phyloP scores from a whole-genome alignment of 1,140 invertebrate species.

The Chionoecetes opilio region DNA sequence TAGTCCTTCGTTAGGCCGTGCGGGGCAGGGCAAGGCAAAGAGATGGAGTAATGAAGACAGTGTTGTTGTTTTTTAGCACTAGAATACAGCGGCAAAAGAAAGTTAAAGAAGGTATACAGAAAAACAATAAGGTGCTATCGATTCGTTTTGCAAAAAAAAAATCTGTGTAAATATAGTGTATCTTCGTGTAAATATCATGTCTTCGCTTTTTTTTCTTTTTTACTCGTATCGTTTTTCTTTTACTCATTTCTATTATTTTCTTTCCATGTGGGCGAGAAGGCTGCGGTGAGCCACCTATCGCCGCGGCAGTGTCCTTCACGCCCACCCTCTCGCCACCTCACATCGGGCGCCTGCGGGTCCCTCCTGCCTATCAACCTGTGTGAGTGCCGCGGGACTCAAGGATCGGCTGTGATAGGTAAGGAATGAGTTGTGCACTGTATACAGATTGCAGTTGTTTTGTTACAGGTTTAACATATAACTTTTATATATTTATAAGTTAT shows the following conservation, averaged over 20 bases:
- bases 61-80: background rate
- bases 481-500: background rate
- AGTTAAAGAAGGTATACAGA: background rate
- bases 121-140: background rate
- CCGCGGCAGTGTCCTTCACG: no score
- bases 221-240: background rate
- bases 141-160: background rate
- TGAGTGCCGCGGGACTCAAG: no score
- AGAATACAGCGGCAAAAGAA: background rate
- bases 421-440: no score
- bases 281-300: no score
- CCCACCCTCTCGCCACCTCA: no score
- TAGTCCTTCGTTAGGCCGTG: background rate
- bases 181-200: no score
- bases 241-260: background rate
- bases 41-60: conserved; percentile 17
- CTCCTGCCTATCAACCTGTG: no score
- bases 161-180: no score
- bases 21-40: background rate
- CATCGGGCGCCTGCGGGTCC: no score
- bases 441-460: no score
- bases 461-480: background rate
- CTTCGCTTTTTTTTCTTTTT: background rate
- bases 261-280: no score
- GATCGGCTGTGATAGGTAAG: no score